Evolutionary conservation across 2,797 vertebrate genomes (phyloP), one percentile per base, ranked within the genome.

Genomic region (Pyrocephalus nanus): DNA sequence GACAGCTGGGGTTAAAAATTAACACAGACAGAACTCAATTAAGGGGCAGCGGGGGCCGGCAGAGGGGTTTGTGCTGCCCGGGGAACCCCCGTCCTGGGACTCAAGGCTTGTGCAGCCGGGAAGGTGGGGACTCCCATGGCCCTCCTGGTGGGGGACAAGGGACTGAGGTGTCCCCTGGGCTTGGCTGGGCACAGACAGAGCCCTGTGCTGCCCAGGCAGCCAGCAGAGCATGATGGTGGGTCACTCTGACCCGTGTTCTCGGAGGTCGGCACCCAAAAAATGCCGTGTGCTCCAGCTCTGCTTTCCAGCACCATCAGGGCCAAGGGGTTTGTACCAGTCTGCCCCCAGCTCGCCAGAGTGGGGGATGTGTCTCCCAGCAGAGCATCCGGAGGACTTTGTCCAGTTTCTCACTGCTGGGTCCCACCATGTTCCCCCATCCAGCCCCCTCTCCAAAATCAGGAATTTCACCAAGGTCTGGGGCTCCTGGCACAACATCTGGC

Each of bases 1-100:
- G 94, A 93, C 96, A 93, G 95, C 84, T 64, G 87, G 88, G 95
- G 92, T 97, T 97, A 97, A 97, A 96, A 85, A 97, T 97, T 97
- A 97, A 97, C 96, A 2, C 61, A 3, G 64, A 11, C 76, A 1
- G 15, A 65, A 11, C 86, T 58, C 67, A 7, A 27, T 12, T 5
- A 15, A 43, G 6, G 11, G 62, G 69, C 6, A 4, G 80, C 15
- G 7, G 77, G 82, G 91, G 76, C 86, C 12, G 12, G 58, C 5
- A 0, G 30, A 34, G 81, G 75, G 85, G 43, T 11, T 0, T 4
- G 54, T n/a, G 81, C 51, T 34, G 60, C 64, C 53, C 2, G 2
- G 12, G 38, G 15, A 32, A 72, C 60, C 67, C 77, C 32, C 6
- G 21, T 6, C 5, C 45, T 2, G 20, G 5, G 2, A 2, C 27